These are phyloP conservation scores for Urophycis tenuis DNA, from an alignment of 2,797 vertebrate genomes.

Conservation along the genomic window DNA sequence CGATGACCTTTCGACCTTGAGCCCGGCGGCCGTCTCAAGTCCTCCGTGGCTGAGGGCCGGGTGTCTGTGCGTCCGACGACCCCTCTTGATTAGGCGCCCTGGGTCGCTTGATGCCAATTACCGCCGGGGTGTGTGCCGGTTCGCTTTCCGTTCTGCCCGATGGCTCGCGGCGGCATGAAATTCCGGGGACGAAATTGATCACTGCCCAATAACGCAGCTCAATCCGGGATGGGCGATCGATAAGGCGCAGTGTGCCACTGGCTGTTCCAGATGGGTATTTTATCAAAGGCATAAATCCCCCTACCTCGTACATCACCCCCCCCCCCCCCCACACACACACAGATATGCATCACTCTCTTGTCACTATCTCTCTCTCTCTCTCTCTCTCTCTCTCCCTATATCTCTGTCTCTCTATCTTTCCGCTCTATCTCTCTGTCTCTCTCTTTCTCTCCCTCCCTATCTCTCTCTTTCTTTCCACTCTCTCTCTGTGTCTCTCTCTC, in stretches of 20 bases:
- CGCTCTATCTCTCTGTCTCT: neutral
- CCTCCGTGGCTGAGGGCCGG: slow-evolving; percentile 11
- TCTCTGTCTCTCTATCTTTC: slow-evolving; percentile 10
- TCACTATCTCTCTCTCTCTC: slow-evolving; percentile 21
- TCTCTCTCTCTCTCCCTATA: slow-evolving; percentile 4
- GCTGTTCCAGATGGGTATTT: slow-evolving; percentile 47
- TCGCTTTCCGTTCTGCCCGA: slow-evolving; percentile 38
- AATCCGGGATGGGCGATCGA: slow-evolving; percentile 57
- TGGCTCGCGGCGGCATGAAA: slow-evolving; percentile 45
- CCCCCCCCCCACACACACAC: neutral
- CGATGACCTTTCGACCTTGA: slow-evolving; percentile 36
- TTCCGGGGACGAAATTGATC: slow-evolving; percentile 62
- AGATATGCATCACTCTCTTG: neutral
- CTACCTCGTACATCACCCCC: neutral
- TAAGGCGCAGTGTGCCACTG: slow-evolving; percentile 38
- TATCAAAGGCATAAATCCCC: slow-evolving; percentile 41
- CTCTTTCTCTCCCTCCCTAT: slow-evolving; percentile 21
- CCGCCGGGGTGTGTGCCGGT: slow-evolving; percentile 42
- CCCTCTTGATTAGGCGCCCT: slow-evolving; percentile 33
- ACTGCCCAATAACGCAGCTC: slow-evolving; percentile 42
- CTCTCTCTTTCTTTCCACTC: neutral
- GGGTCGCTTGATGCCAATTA: slow-evolving; percentile 51
- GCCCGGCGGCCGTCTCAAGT: slow-evolving; percentile 28
- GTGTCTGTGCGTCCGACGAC: slow-evolving; percentile 16
- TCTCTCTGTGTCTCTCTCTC: neutral